These are phyloP conservation scores for Brachypteracias leptosomus DNA, from an alignment of 2,113 vertebrate species.

Conservation along the genomic window DNA sequence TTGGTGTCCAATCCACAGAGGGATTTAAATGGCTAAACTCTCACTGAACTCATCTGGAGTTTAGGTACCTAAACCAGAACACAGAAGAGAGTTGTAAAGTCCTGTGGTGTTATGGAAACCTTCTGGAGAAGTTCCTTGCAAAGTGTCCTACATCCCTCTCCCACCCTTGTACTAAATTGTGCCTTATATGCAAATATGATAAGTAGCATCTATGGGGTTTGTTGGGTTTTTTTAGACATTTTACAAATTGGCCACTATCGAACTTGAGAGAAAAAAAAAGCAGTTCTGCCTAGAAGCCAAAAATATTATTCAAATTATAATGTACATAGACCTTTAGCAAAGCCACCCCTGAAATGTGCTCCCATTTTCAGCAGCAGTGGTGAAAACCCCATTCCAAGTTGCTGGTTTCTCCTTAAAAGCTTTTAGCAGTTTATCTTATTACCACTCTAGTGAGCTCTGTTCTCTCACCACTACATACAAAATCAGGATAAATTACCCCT, in stretches of 20 bases:
- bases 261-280: not conserved
- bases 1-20: not conserved
- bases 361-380: not conserved
- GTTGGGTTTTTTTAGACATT: not conserved
- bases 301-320: not conserved
- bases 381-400: not conserved
- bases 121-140: not conserved
- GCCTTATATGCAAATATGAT: not conserved
- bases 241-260: not conserved
- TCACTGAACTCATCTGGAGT: not conserved
- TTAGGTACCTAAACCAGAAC: not conserved
- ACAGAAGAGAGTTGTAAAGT: not conserved
- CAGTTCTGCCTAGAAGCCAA: not conserved
- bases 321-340: not conserved
- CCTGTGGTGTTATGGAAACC: not conserved
- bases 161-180: not conserved
- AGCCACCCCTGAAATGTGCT: not conserved
- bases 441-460: not conserved
- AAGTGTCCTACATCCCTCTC: not conserved
- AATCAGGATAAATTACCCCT: not conserved
- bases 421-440: slow-evolving; percentile 32
- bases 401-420: not conserved
- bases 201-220: not conserved
- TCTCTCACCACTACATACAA: not conserved
- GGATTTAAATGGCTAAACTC: not conserved